Evolutionary conservation across 1,140 invertebrate genomes (phyloP), one percentile per base, ranked within the genome.

Genomic region (Argopecten irradians): DNA sequence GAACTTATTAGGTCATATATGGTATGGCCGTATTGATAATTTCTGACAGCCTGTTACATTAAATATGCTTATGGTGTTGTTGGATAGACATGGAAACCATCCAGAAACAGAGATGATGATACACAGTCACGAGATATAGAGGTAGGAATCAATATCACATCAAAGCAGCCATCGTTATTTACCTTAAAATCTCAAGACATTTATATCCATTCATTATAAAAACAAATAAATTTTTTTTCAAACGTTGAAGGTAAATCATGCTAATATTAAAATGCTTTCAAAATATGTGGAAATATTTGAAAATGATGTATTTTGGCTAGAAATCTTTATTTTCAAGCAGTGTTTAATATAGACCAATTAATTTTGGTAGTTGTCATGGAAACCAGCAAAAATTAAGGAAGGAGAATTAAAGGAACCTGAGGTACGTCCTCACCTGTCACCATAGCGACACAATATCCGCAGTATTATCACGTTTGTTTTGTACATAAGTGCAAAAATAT

Each of bases 341-440:
- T 71, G 55, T 71, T 71, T 71, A 28, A 71, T 71, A n/a, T 71
- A 71, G 55, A 28, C 1, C n/a, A 71, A 71, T 71, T 71, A 71
- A 71, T 71, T n/a, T 71, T 71, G 55, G 55, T 71, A 71, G 55
- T 71, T 71, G 55, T 71, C 55, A 71, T 71, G 55, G 55, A 71
- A 71, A 71, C 55, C 55, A 71, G 55, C 55, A 71, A 71, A 71
- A 71, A 28, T 71, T 71, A 71, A 71, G 55, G 55, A 71, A 11
- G 55, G 55, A 71, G 55, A 71, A 71, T n/a, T 71, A 71, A 71
- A 71, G 55, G 55, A 71, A 11, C 22, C 55, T 28, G 55, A 71
- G 55, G 55, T 71, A 71, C 55, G 55, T 71, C 55, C 55, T 71
- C 55, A 71, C 55, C 28, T 71, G 55, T 71, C 55, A 71, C 55